phyloP scores from a whole-genome alignment of 2,797 vertebrate species.

The Eremophila alpestris region DNA sequence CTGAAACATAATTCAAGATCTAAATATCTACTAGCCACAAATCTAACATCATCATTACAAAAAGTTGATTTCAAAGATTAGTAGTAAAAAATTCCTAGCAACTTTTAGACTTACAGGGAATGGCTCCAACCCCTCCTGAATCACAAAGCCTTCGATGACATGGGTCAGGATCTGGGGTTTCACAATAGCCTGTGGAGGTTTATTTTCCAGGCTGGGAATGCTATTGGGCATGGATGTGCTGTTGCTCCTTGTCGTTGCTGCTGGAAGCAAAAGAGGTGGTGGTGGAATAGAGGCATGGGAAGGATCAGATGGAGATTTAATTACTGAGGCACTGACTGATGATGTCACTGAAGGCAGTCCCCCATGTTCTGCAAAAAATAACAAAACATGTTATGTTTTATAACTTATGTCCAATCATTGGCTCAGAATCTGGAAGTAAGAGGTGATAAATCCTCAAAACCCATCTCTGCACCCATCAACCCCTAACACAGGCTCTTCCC shows the following conservation, averaged over 20 bases:
- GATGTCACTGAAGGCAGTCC: conserved; percentile 77
- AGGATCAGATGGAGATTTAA: conserved; percentile 80
- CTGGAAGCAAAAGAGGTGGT: conserved; percentile 78
- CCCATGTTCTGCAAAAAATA: conserved; percentile 71
- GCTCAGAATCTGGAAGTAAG: neutral
- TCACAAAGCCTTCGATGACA: conserved; percentile 96
- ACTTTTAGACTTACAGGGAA: conserved; percentile 87
- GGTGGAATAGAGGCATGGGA: conserved; percentile 78
- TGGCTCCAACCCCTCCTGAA: conserved; percentile 94
- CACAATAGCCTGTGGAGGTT: conserved; percentile 84
- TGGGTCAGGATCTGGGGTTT: conserved; percentile 92
- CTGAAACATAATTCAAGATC: neutral
- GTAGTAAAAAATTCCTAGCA: neutral
- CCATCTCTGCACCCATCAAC: neutral
- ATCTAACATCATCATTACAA: neutral
- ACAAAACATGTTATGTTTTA: neutral
- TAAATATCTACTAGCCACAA: neutral
- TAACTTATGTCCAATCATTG: neutral
- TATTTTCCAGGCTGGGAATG: conserved; percentile 79
- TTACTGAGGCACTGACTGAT: conserved; percentile 83
- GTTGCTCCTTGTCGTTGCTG: conserved; percentile 80
- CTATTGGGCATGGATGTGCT: conserved; percentile 78
- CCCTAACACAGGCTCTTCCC: neutral
- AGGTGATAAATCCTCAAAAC: neutral
- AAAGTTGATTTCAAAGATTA: neutral